A percentile compares a stretch with the other conserved stretches of the same genome.
These are phyloP conservation scores for Blomia tropicalis DNA, from an alignment of 2,888 invertebrate genomes.

Conservation along the genomic window DNA sequence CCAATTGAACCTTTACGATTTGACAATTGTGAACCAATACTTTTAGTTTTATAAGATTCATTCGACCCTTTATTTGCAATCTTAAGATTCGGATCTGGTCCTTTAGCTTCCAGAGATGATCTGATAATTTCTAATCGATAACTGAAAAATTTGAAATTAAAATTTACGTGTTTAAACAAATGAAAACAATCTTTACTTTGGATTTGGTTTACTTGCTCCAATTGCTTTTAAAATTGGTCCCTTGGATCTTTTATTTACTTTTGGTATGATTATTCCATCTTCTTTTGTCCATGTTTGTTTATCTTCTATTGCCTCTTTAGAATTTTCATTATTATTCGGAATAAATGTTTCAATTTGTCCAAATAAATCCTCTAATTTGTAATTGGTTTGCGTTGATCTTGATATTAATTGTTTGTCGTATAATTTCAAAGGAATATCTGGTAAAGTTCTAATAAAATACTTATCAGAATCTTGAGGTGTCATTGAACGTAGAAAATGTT, in stretches of 20 bases:
- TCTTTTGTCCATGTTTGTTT: constrained; percentile 39
- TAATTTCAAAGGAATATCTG: constrained; percentile 16
- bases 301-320: constrained; percentile 17
- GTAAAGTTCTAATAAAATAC: constrained; percentile 22
- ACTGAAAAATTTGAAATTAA: background rate
- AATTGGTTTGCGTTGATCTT: constrained; percentile 1
- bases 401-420: background rate
- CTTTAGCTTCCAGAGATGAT: constrained; percentile 5
- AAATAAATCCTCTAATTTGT: background rate
- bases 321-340: background rate
- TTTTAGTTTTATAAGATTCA: background rate
- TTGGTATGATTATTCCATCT: constrained; percentile 33
- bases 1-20: background rate
- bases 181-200: too few species aligned
- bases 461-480: constrained; percentile 29
- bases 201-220: background rate
- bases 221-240: background rate
- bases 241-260: constrained; percentile 6
- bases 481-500: constrained; percentile 49
- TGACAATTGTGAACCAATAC: background rate
- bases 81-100: constrained; percentile 29
- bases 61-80: too few species aligned
- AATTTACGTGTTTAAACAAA: background rate
- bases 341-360: background rate
- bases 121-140: background rate